Evolutionary conservation across 2,888 invertebrate genomes (phyloP), one percentile per base, ranked within the genome.

Genomic region (Apodemia mormo): DNA sequence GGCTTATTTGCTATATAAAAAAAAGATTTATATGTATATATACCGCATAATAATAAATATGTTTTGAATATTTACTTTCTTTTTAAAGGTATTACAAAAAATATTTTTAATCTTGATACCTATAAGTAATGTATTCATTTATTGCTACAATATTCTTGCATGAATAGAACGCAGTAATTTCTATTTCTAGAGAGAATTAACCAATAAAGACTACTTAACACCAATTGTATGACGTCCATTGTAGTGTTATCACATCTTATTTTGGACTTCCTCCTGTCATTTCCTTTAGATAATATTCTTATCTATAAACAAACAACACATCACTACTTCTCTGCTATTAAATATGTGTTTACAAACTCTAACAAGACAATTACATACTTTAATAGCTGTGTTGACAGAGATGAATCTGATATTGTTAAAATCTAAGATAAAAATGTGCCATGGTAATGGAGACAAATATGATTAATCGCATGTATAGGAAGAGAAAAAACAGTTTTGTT

Each of bases 231-330:
- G 40, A 72, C 52, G 67, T 73, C 76, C 73, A 77, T 77, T 77
- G 74, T 76, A 68, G 67, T 76, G 67, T 76, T 76, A 76, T 77
- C 77, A 75, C 70, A 75, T 76, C 74, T 77, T 75, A 70, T 75
- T 69, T 72, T 74, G 68, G 68, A 75, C 74, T 77, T 77, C 79
- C 77, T 77, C 70, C 72, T 70, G 68, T 56, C 68, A 67, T 73
- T 75, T 74, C 71, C 73, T 77, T 73, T 76, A 72, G 65, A 74
- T 70, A 14, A 68, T 71, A 68, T 70, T 33, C 64, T 72, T 73
- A 72, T 75, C 71, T 65, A 40, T 52, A 52, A 68, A 71, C 68
- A 65, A 71, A 72, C 58, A 71, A 45, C 49, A 68, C 49, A 49
- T 68, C 45, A 30, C 33, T 49, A 61, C 14, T 49, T 49, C 5